A percentile compares a stretch with the other conserved stretches of the same genome.
These are phyloP conservation scores for Pterobdella sp. DNA, from an alignment of 2,888 invertebrate species.

Conservation along the genomic window DNA sequence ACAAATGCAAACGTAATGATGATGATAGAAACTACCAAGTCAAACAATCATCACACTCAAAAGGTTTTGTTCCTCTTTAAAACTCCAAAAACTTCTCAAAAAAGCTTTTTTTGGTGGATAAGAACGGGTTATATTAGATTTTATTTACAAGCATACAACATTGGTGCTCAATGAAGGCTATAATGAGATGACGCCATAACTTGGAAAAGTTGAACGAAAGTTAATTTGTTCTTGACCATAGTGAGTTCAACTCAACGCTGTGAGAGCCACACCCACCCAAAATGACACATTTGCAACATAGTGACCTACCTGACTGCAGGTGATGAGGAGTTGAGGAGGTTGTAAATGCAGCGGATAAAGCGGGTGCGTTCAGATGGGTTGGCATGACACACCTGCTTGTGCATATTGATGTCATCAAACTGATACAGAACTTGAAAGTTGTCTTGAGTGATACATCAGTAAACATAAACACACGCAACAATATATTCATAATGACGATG, in stretches of 20 bases:
- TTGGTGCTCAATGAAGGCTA: too few species aligned
- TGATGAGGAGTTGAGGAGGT: constrained; percentile 83
- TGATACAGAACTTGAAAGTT: not conserved
- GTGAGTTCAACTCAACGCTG: too few species aligned
- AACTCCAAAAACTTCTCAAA: too few species aligned
- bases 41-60: too few species aligned
- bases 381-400: constrained; percentile 75
- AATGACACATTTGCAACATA: constrained; percentile 96
- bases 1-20: not conserved
- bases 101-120: too few species aligned
- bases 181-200: too few species aligned
- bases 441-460: not conserved
- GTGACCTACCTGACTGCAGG: constrained; percentile 95
- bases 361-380: constrained; percentile 89
- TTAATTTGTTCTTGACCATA: too few species aligned
- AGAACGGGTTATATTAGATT: too few species aligned
- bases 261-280: constrained; percentile 88
- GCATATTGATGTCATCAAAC: not conserved
- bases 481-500: not conserved
- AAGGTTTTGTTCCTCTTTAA: too few species aligned
- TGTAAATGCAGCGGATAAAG: constrained; percentile 97
- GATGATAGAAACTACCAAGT: too few species aligned
- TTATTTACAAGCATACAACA: too few species aligned
- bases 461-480: not conserved
- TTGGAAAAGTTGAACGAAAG: too few species aligned